Base-by-base conservation (phyloP, 2,797 vertebrate genomes). In the Crocidura indochinensis region DNA sequence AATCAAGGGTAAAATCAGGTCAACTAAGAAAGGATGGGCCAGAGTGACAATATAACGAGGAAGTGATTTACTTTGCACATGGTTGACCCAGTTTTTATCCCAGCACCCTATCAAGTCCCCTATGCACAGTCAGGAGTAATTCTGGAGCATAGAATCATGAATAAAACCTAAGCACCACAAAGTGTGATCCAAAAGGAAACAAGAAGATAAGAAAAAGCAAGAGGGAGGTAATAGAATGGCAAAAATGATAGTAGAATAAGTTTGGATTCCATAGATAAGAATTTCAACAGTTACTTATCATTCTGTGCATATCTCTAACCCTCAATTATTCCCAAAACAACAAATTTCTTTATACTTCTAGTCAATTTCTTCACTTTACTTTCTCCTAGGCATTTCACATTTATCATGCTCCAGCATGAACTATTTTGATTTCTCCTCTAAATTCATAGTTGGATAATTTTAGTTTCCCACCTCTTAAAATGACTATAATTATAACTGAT, bases 281-380 rank as follows among this genome's bases (percentile, higher is more conserved):
- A 46, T 71, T 49, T 49, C 46, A 91, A 74, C 2, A 79, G 19
- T 31, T 78, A 68, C 31, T 89, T 89, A 73, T 69, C 92, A 87
- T 78, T 93, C 46, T 47, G 77, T 87, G 71, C 56, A 11, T 87
- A 75, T 83, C 46, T 71, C 22, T 29, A 93, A 20, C 8, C 7
- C 60, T 79, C 29, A 87, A 46, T 20, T 38, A 46, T 46, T 26
- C 24, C 4, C 44, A 44, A 9, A 76, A 68, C 24, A 87, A 93
- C 22, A 77, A 86, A 49, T 81, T 10, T 65, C 3, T 49, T 38
- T 87, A 46, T 69, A 10, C 46, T 10, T 75, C 31, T 79, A 44
- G 78, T 91, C 56, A 60, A 31, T 3, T 11, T 60, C 24, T 84
- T 15, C 12, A 71, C 26, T 65, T 69, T 47, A 51, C 88, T 51